Evolutionary conservation across 1,140 invertebrate genomes (phyloP).

Genomic region (Galendromus occidentalis): DNA sequence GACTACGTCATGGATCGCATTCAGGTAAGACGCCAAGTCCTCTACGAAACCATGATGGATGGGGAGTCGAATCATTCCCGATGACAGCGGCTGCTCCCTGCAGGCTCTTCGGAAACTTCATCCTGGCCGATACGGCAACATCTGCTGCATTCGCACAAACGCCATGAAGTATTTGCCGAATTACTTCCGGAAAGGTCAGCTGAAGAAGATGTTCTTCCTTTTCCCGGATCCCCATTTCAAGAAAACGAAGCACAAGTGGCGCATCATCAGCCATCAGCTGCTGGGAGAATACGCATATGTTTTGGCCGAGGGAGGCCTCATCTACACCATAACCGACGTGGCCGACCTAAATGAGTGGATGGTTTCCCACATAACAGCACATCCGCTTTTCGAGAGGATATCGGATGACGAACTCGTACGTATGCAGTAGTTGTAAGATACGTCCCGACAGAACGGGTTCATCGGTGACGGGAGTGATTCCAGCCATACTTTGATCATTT

Average conservation of each 20-base stretch:
- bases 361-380: constrained; percentile 66
- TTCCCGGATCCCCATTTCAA: constrained; percentile 99
- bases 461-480: background rate
- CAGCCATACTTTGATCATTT: constrained; percentile 14
- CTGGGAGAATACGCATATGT: constrained; percentile 94
- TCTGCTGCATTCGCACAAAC: constrained; percentile 86
- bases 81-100: too few species aligned
- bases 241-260: constrained; percentile 96
- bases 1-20: constrained; percentile 95
- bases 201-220: constrained; percentile 97
- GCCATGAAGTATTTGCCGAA: constrained; percentile 96
- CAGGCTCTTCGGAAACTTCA: constrained; percentile 52
- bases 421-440: constrained; percentile 7
- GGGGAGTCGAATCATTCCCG: too few species aligned
- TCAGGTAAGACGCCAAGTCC: constrained; percentile 26
- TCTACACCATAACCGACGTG: constrained; percentile 96
- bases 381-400: constrained; percentile 69
- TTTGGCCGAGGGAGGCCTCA: constrained; percentile 53
- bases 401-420: constrained; percentile 49
- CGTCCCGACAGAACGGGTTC: background rate
- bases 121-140: constrained; percentile 64
- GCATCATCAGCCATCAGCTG: constrained; percentile 81
- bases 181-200: constrained; percentile 81
- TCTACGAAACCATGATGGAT: too few species aligned
- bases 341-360: constrained; percentile 96